A percentile compares a stretch with the other conserved stretches of the same genome.
phyloP scores from a whole-genome alignment of 2,113 vertebrate species.

The Eubucco bourcierii region DNA sequence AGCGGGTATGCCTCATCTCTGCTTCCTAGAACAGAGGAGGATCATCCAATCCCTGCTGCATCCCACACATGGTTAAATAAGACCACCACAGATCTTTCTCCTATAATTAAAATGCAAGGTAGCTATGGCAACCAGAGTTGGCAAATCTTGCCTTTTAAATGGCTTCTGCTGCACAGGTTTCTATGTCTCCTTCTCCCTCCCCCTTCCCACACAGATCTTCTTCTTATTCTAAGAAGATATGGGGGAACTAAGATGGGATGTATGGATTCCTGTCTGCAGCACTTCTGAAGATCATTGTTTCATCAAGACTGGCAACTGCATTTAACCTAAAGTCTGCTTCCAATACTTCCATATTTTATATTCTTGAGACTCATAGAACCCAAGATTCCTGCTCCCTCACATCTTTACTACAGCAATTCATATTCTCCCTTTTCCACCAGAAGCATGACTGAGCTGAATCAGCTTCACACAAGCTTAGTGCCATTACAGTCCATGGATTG shows the following conservation, averaged over 20 bases:
- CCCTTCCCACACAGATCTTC: constrained; percentile 39
- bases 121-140: constrained; percentile 66
- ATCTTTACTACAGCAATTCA: not conserved
- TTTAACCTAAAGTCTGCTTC: not conserved
- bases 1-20: not conserved
- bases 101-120: constrained; percentile 62
- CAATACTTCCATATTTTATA: not conserved
- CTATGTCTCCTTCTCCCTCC: constrained; percentile 54
- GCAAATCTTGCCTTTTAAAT: constrained; percentile 56
- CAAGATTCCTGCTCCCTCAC: not conserved
- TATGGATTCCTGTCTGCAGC: not conserved
- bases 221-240: constrained; percentile 29
- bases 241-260: not conserved
- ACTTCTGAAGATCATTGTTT: not conserved
- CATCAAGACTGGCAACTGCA: not conserved
- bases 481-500: not conserved
- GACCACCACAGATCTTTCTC: constrained; percentile 43
- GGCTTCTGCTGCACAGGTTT: constrained; percentile 57
- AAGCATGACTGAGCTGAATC: not conserved
- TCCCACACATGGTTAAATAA: constrained; percentile 50
- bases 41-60: not conserved
- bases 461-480: not conserved
- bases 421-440: not conserved
- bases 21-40: not conserved
- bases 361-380: not conserved